phyloP scores from a whole-genome alignment of 1,140 invertebrate species.

The Orchesella cincta region DNA sequence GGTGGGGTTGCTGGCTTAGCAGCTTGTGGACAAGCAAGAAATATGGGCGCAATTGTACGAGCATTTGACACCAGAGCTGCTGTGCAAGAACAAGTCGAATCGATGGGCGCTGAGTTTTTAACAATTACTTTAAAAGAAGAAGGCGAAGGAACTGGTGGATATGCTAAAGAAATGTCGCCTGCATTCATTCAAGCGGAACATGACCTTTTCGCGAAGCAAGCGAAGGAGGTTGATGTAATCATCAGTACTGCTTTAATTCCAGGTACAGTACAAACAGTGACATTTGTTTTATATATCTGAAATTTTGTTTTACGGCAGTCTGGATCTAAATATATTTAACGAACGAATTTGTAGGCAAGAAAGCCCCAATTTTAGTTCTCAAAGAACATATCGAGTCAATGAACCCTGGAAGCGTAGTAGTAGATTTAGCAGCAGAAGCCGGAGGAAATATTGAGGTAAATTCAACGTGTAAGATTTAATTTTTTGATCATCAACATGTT shows the following conservation, averaged over 20 bases:
- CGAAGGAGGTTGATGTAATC: slow-evolving; percentile 76
- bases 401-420: slow-evolving; percentile 86
- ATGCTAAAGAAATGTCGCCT: slow-evolving; percentile 87
- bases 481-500: background rate
- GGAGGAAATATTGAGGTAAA: slow-evolving; percentile 83
- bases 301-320: too few species aligned
- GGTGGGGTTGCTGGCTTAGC: slow-evolving; percentile 85
- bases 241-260: slow-evolving; percentile 87
- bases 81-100: slow-evolving; percentile 88
- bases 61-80: slow-evolving; percentile 84
- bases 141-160: slow-evolving; percentile 74
- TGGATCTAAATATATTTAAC: background rate
- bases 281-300: background rate
- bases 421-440: slow-evolving; percentile 84
- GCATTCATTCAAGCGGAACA: slow-evolving; percentile 85
- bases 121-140: slow-evolving; percentile 46
- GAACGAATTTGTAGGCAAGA: too few species aligned
- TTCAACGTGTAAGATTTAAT: background rate
- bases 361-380: slow-evolving; percentile 77
- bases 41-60: slow-evolving; percentile 85
- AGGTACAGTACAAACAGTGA: too few species aligned
- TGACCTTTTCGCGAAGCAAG: slow-evolving; percentile 81
- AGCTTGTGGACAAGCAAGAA: slow-evolving; percentile 73
- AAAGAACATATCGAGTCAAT: slow-evolving; percentile 69
- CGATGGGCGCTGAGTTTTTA: slow-evolving; percentile 64